These are phyloP conservation scores for Anguilla obscura DNA, from an alignment of 2,797 vertebrate genomes.

Conservation along the genomic window DNA sequence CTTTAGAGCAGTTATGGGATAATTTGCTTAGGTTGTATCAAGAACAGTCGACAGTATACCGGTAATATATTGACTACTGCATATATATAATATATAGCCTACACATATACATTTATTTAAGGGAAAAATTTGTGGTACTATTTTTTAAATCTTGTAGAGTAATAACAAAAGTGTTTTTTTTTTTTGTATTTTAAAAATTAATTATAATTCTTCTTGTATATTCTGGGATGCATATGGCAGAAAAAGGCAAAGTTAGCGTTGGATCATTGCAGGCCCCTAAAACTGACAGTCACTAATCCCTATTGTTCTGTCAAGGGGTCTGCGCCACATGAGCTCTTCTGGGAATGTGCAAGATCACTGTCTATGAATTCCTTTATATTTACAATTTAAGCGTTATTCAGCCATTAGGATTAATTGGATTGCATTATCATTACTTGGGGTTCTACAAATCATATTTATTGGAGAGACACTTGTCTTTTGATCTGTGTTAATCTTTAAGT, in stretches of 20 bases:
- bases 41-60: background rate
- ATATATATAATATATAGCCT: background rate
- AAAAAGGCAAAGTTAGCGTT: conserved; percentile 16
- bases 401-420: background rate
- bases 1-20: background rate
- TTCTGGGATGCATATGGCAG: background rate
- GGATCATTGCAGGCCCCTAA: conserved; percentile 26
- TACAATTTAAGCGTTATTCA: background rate
- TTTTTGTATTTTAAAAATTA: background rate
- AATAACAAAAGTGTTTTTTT: background rate
- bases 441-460: background rate
- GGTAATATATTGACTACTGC: background rate
- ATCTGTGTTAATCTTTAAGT: background rate
- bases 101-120: background rate
- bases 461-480: background rate
- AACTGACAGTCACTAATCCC: conserved; percentile 43
- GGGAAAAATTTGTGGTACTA: background rate
- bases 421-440: background rate
- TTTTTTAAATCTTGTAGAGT: background rate
- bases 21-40: background rate
- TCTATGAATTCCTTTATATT: conserved; percentile 25
- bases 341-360: conserved; percentile 26
- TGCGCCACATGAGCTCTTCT: conserved; percentile 31
- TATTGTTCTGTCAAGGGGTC: conserved; percentile 39
- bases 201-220: background rate